Conservation (phyloP, 2,797 vertebrate genomes). For the Lagorchestes hirsutus region DNA sequence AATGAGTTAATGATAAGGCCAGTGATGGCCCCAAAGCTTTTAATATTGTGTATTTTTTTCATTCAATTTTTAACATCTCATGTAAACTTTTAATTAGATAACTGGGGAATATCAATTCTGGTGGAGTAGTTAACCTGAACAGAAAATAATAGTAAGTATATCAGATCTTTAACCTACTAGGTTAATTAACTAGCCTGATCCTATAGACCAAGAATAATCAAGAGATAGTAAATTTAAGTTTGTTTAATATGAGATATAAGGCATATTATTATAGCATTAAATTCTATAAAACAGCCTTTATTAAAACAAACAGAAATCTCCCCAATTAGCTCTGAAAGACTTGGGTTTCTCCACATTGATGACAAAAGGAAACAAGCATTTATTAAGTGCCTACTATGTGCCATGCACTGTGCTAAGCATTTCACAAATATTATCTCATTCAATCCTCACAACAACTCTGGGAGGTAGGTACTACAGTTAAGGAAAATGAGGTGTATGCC, state of each 20-base stretch:
- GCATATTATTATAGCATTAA: background rate
- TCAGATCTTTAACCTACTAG: background rate
- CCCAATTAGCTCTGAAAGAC: background rate
- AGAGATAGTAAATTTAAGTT: background rate
- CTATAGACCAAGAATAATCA: constrained; percentile 20
- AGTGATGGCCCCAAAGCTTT: background rate
- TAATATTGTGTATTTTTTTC: constrained; percentile 5
- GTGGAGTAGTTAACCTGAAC: background rate
- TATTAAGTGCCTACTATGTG: background rate
- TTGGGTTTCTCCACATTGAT: background rate
- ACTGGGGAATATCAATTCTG: background rate
- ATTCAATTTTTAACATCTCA: constrained; percentile 18
- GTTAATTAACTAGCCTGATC: background rate
- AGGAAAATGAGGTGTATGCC: background rate
- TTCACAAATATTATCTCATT: background rate
- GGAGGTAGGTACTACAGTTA: background rate
- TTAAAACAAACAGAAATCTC: background rate
- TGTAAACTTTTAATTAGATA: constrained; percentile 13
- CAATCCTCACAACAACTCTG: background rate
- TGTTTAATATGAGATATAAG: constrained; percentile 16
- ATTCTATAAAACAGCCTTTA: background rate
- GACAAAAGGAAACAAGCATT: background rate
- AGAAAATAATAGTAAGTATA: background rate
- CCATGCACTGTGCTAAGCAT: background rate
- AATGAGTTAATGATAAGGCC: background rate